Evolutionary conservation across 1,140 invertebrate genomes (phyloP), one percentile per base, ranked within the genome.

Genomic region (Monomorium pharaonis): DNA sequence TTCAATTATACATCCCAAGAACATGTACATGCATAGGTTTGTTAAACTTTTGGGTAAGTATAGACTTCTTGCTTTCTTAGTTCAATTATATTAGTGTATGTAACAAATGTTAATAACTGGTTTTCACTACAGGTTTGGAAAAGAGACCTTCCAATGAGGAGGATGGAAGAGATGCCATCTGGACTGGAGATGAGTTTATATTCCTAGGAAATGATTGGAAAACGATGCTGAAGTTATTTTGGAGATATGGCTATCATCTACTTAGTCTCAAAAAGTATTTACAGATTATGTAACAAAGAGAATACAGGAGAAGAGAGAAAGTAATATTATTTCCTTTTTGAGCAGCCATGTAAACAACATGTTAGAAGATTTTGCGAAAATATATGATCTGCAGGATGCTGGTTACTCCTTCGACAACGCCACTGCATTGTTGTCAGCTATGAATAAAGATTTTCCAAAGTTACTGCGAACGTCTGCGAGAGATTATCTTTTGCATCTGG

Each of bases 1-100:
- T 62, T 89, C 95, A 3, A 92, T 97, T 9, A 96, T 97, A 91
- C 96, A 97, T 91, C 93, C 95, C 0, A 94, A 91, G 85, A 97
- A 97, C 92, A 93, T 95, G 92, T 96, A 97, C 69, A 96, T 97
- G 96, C 92, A 94, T 30, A 90, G 96, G 65, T 96, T 97, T 92
- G 92, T 95, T 7, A 89, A 96, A 63, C 87, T 95, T 69, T 92
- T 96, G 76, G 96, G 96, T 96, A 92, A 92, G 85, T 76, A 76
- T 44, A 12, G n/a, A 76, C 30, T 21, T 67, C 44, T 24, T 2
- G 18, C n/a, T 60, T 86, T 33, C 69, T 70, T 58, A 27, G 56
- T 3, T 72, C 0, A 18, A 24, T 58, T 65, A 18, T 51, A 21
- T 3, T 33, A 70, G 18, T 44, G 33, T 80, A 51, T 12, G 14